These are phyloP conservation scores for Leucophenga maculata DNA, from an alignment of 2,888 invertebrate species.

Conservation along the genomic window DNA sequence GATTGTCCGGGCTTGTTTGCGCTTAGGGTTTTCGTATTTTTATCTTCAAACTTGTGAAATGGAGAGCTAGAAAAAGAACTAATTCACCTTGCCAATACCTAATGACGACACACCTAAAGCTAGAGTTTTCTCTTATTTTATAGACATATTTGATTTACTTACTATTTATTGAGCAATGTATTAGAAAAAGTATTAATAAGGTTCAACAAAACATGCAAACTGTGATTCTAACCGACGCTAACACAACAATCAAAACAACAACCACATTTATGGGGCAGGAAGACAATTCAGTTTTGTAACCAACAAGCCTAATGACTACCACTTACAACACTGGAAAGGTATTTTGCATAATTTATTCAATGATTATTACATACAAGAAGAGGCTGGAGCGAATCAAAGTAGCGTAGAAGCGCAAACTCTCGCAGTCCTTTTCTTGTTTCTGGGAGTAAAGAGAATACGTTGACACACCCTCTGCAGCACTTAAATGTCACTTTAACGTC, in stretches of 20 bases:
- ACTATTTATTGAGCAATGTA: too few species aligned
- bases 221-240: too few species aligned
- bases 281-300: neutral
- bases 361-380: constrained; percentile 66
- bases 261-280: constrained; percentile 5
- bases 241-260: neutral
- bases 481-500: constrained; percentile 44
- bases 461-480: neutral
- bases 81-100: too few species aligned
- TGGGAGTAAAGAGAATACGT: constrained; percentile 14
- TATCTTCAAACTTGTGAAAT: too few species aligned
- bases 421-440: constrained; percentile 9
- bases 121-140: too few species aligned
- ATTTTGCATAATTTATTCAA: constrained; percentile 73
- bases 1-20: too few species aligned
- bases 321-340: constrained; percentile 65
- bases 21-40: too few species aligned
- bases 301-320: constrained; percentile 45
- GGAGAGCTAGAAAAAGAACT: too few species aligned
- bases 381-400: constrained; percentile 29
- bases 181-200: too few species aligned
- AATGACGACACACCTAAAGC: too few species aligned
- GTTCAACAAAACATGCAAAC: too few species aligned
- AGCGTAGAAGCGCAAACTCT: neutral
- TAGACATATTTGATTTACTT: too few species aligned